Conservation (phyloP, 2,113 vertebrate species). For the Ia io region DNA sequence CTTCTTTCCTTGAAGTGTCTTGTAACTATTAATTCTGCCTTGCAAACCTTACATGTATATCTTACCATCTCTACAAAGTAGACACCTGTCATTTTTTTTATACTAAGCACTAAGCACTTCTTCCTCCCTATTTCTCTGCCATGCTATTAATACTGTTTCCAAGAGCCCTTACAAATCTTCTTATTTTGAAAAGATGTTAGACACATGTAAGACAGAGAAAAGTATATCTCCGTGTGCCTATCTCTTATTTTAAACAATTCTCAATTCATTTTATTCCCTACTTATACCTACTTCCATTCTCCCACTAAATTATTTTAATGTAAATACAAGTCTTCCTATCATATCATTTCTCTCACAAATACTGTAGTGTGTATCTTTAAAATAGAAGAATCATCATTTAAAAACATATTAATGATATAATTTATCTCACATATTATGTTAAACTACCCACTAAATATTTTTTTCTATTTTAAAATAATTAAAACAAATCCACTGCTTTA, state of each 20-base stretch:
- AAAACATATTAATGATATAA: not conserved
- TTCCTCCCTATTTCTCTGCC: not conserved
- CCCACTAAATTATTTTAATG: not conserved
- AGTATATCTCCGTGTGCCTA: not conserved
- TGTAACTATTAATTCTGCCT: not conserved
- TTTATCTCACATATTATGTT: not conserved
- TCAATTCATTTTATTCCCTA: not conserved
- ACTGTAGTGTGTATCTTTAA: not conserved
- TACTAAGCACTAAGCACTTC: not conserved
- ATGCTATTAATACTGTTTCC: not conserved
- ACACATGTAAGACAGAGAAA: not conserved
- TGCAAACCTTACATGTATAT: not conserved
- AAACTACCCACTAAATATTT: not conserved
- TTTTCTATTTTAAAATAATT: not conserved
- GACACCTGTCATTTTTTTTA: not conserved
- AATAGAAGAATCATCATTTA: not conserved
- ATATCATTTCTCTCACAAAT: not conserved
- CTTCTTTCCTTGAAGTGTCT: not conserved
- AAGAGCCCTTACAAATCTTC: not conserved
- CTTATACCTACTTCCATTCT: not conserved
- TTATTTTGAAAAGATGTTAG: not conserved
- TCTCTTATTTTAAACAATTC: not conserved
- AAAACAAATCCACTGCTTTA: not conserved
- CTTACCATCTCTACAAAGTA: not conserved
- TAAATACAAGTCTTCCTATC: not conserved